Conservation (phyloP, 2,797 vertebrate species). For the Lepilemur ruficaudatus region DNA sequence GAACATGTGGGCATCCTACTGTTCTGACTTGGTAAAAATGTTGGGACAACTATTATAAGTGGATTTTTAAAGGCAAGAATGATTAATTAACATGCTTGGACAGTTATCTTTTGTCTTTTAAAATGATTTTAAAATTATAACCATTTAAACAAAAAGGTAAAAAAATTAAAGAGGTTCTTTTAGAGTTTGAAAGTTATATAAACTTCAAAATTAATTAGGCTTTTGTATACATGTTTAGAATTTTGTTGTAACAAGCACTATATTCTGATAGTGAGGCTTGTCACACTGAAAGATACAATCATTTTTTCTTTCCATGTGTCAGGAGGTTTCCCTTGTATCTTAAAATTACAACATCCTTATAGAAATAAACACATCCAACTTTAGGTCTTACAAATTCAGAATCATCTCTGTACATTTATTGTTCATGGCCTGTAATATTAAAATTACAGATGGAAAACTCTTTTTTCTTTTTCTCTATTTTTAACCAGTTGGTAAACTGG, state of each 20-base stretch:
- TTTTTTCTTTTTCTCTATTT: not conserved
- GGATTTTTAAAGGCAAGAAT: not conserved
- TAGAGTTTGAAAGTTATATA: not conserved
- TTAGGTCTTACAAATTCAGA: not conserved
- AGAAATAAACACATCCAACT: not conserved
- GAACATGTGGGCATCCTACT: not conserved
- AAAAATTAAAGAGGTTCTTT: not conserved
- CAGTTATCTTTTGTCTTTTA: not conserved
- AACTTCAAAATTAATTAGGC: not conserved
- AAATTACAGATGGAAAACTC: not conserved
- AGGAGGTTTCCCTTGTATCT: not conserved
- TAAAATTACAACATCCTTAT: not conserved
- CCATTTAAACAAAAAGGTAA: not conserved
- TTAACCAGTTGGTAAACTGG: not conserved
- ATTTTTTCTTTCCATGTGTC: not conserved
- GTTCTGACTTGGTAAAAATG: not conserved
- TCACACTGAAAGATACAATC: not conserved
- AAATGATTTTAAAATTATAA: not conserved
- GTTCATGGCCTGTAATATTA: not conserved
- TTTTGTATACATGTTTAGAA: not conserved
- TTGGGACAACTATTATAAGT: not conserved
- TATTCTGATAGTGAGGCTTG: not conserved
- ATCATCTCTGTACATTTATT: not conserved
- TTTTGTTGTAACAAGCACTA: not conserved
- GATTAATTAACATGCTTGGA: not conserved